Percentiles rank a stretch among this genome's conserved stretches.
These are phyloP conservation scores for Sarcophaga rosellei DNA, from an alignment of 2,888 invertebrate genomes.

Conservation along the genomic window DNA sequence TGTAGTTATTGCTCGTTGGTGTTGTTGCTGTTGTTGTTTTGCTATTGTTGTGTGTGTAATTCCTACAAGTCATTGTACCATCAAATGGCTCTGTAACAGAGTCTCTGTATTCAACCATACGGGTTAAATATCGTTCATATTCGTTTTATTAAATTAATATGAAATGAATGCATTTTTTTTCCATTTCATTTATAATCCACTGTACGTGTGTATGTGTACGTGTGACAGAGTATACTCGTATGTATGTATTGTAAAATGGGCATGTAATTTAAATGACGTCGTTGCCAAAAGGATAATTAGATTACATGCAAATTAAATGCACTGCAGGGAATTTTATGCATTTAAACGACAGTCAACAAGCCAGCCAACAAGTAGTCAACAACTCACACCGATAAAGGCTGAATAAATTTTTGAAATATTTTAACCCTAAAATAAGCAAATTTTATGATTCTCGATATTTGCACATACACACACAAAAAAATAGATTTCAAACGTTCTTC, in stretches of 20 bases:
- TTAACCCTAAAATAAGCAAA: background rate
- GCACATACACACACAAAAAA: too few relatives aligned
- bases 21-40: background rate
- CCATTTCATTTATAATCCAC: background rate
- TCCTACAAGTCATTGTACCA: constrained; percentile 40
- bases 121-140: background rate
- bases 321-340: constrained; percentile 69
- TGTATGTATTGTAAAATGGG: constrained; percentile 16
- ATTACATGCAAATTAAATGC: constrained; percentile 74
- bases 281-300: constrained; percentile 72
- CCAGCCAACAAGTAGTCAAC: background rate
- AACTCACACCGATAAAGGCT: background rate
- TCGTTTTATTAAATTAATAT: constrained; percentile 22
- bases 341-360: constrained; percentile 24
- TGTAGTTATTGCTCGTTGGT: background rate
- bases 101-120: background rate
- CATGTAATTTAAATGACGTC: constrained; percentile 59
- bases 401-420: constrained; percentile 2
- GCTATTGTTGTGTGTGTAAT: background rate
- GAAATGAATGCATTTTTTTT: constrained; percentile 4
- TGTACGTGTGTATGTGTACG: background rate
- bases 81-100: constrained; percentile 32
- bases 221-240: background rate
- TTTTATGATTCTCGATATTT: too few relatives aligned
- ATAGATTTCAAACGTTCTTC: too few relatives aligned